Evolutionary conservation across 2,797 vertebrate species (phyloP), one percentile per base, ranked within the genome.

Genomic region (Decapterus maruadsi): DNA sequence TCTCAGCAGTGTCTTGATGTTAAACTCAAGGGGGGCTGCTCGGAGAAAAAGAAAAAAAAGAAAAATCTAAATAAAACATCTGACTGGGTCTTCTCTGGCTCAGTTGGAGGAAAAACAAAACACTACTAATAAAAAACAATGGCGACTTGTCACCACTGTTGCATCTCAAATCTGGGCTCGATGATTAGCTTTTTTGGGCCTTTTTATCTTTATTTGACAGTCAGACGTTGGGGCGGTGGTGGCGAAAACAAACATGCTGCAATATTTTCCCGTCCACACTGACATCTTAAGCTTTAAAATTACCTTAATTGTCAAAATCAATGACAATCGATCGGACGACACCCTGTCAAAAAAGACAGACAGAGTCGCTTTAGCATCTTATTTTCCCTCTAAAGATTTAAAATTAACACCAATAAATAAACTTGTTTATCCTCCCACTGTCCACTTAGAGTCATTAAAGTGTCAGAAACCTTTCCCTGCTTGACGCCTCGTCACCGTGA

Each of bases 281-380:
- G 42, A 16, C 59, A 65, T 42, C 51, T 22, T 8, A 5, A 64
- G 42, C 34, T 61, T 56, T 45, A 20, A 3, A 65, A 80, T 75
- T 70, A 70, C 16, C 22, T 14, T 29, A 66, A 34, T 10, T 50
- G 64, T 67, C 40, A 55, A 34, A 59, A 4, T 65, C 40, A n/a
- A 55, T 31, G 2, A 68, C 60, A 55, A 67, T 64, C 54, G 69
- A 68, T 45, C 53, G 64, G n/a, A 36, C 8, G 67, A 20, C 60
- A 58, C 57, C 51, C 2, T 38, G 38, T 40, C 42, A 50, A 12
- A 64, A 40, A 3, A 31, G 46, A 55, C 43, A 31, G 46, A 60
- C 26, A 58, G 55, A 55, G 69, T 60, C 69, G 60, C 54, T 40
- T 55, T 8, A 26, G 26, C 38, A 72, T 72, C 38, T 66, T 8